Conservation (phyloP, 2,797 vertebrate genomes). For the Tinamus major region DNA sequence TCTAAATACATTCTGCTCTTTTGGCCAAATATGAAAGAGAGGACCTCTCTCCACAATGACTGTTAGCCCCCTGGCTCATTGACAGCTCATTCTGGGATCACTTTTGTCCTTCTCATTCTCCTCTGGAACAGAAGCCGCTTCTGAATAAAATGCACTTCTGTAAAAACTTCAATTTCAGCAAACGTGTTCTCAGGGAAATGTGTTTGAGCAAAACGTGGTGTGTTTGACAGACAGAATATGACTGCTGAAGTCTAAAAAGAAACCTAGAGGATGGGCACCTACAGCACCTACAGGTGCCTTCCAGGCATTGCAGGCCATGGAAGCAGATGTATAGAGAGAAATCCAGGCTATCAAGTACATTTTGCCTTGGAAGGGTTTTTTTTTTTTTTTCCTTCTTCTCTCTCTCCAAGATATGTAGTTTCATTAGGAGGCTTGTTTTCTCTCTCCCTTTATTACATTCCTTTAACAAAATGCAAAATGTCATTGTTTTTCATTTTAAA, state of each 20-base stretch:
- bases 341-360: not conserved
- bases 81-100: not conserved
- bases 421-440: not conserved
- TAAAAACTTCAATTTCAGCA: not conserved
- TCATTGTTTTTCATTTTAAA: slow-evolving; percentile 29
- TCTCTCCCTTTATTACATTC: not conserved
- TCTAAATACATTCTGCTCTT: not conserved
- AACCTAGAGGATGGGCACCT: not conserved
- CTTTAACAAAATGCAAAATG: not conserved
- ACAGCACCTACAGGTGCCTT: not conserved
- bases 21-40: not conserved
- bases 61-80: not conserved
- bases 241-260: not conserved
- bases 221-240: slow-evolving; percentile 19
- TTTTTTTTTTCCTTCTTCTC: no score
- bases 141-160: not conserved
- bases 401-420: slow-evolving; percentile 13
- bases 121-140: not conserved
- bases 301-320: not conserved
- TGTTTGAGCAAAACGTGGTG: not conserved
- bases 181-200: not conserved
- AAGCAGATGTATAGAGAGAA: not conserved
- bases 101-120: not conserved
- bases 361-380: not conserved
- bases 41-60: not conserved